Evolutionary conservation across 2,888 invertebrate genomes (phyloP), one percentile per base, ranked within the genome.

Genomic region (Strigamia transsilvanica): DNA sequence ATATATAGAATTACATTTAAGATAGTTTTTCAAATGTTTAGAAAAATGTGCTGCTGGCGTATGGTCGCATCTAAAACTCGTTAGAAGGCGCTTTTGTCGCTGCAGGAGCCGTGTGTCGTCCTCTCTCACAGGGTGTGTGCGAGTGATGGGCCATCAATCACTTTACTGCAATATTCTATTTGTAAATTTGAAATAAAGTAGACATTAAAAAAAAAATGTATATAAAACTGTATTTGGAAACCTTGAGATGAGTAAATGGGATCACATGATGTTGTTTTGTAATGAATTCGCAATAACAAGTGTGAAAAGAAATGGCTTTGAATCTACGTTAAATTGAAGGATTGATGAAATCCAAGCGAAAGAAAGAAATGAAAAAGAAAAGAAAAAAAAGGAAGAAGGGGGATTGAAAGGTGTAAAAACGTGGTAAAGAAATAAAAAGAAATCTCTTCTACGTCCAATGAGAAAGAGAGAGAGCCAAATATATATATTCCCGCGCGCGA

Each of bases 391-490:
- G 18, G 23, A 23, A 23, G 21, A 21, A 23, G 21, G 61, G 61
- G 61, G 61, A 61, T 61, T 61, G 61, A 61, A 61, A 61, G 61
- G 61, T 61, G 61, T 61, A 61, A 61, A 61, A 61, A 61, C 21
- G 61, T 61, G 61, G 61, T 61, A 61, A 61, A 61, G 61, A 23
- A 61, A 61, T 61, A 61, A 61, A 61, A 61, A 61, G 61, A 61
- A 61, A 61, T 61, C 61, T 61, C 18, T 61, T 61, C 61, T 61
- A 15, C 61, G 61, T 61, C 61, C 61, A 61, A 61, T 61, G 61
- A 61, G 61, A 61, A 61, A 61, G 61, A 61, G 61, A 61, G 61
- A 61, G 61, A 61, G 61, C 61, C 61, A 61, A 61, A 61, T 61
- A 61, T 61, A 61, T 61, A 61, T 61, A 61, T 61, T 61, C 61